Evolutionary conservation across 2,888 invertebrate genomes (phyloP), one percentile per base, ranked within the genome.

Genomic region (Scelioninae gen. 2): DNA sequence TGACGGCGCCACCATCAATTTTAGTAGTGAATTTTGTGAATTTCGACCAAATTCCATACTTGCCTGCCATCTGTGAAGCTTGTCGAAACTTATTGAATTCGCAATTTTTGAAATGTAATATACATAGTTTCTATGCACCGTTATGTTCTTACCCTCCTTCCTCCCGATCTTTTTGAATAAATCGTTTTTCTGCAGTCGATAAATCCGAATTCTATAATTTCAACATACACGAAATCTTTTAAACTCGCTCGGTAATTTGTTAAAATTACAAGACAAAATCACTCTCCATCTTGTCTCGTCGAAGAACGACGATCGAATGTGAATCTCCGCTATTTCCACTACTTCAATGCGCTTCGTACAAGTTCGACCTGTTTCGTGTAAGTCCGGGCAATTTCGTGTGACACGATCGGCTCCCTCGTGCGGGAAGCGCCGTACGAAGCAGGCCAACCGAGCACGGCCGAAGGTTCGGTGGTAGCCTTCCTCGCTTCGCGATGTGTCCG

Each of bases 401-500:
- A 5, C 22, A 31, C 57, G 63, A 61, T 35, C 73, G 31, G 53
- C 41, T 22, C 15, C 52, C 58, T 63, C 57, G 43, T 46, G 45
- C 37, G 33, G 19, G 18, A 46, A 64, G 68, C 63, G 37, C 58
- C 58, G 68, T 63, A 73, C 73, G 68, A 68, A 69, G 68, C 68
- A 63, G 68, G 73, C 68, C 64, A 73, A 53, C 68, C 73, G 73
- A 73, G 63, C 60, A 60, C 69, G 64, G 63, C 69, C 73, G 73
- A 73, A 69, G 73, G 74, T 74, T 70, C 68, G 74, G 60, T 69
- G 64, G 74, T 57, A 65, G 73, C 73, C 69, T 33, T 73, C 64
- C 64, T 58, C 68, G 74, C 70, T 74, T 74, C 74, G 74, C 52
- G 74, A 74, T 74, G 74, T 71, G 70, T 71, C 67, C 67, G 74